Evolutionary conservation across 2,797 vertebrate genomes (phyloP).

Genomic region (Amblyopsis hoosieri): DNA sequence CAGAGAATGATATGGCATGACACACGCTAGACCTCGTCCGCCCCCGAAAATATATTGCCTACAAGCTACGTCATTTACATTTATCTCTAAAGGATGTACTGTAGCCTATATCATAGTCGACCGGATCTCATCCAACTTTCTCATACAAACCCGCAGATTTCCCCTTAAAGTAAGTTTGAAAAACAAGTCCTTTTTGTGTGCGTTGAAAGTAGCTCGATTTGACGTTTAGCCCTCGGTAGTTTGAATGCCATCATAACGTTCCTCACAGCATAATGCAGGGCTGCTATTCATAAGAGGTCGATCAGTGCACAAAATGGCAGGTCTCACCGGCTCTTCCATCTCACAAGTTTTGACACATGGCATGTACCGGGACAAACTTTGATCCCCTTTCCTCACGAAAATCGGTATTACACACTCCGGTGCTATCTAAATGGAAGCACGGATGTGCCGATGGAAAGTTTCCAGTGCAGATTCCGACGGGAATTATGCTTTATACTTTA

Average conservation of each 20-base stretch:
- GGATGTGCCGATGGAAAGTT: conserved; percentile 62
- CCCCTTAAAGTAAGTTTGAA: conserved; percentile 31
- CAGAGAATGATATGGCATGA: background rate
- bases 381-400: conserved; percentile 50
- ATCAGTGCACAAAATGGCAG: conserved; percentile 95
- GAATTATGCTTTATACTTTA: conserved; percentile 37
- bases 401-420: conserved; percentile 38
- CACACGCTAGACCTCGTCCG: conserved; percentile 30
- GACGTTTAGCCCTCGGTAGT: conserved; percentile 75
- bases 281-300: conserved; percentile 82
- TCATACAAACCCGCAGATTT: conserved; percentile 30
- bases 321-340: conserved; percentile 84
- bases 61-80: conserved; percentile 55
- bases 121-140: conserved; percentile 62
- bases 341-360: conserved; percentile 86
- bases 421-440: conserved; percentile 47
- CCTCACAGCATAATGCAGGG: conserved; percentile 76
- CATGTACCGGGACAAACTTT: conserved; percentile 72
- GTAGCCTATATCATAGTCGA: conserved; percentile 6
- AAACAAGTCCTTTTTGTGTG: conserved; percentile 27
- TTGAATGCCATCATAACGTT: conserved; percentile 79
- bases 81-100: conserved; percentile 43
- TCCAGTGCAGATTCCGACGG: conserved; percentile 42
- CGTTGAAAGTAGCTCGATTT: conserved; percentile 45
- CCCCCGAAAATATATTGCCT: conserved; percentile 27